A percentile compares a stretch with the other conserved stretches of the same genome.
phyloP scores from a whole-genome alignment of 1,140 invertebrate genomes.

The Megalonaias nervosa region DNA sequence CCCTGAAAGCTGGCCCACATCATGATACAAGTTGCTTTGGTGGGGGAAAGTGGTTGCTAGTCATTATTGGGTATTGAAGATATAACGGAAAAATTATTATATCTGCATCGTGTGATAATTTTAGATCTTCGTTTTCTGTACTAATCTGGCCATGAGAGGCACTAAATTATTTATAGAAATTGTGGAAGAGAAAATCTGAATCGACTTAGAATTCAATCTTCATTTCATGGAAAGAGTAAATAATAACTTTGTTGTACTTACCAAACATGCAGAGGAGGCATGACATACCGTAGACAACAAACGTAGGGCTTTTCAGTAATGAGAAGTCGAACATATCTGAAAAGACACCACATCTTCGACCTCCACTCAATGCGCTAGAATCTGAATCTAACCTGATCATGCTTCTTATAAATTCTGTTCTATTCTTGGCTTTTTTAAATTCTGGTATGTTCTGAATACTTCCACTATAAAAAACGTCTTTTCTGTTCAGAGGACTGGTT shows the following conservation, averaged over 20 bases:
- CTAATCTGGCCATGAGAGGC: too few species aligned
- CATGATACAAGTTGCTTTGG: too few species aligned
- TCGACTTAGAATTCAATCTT: too few species aligned
- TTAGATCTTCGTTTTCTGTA: too few species aligned
- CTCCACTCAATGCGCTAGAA: background rate
- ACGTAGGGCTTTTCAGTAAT: constrained; percentile 88
- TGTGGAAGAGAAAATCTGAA: too few species aligned
- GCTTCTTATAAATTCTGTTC: constrained; percentile 20
- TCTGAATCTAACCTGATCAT: constrained; percentile 11
- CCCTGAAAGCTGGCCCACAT: too few species aligned
- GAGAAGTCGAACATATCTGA: constrained; percentile 68
- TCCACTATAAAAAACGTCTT: constrained; percentile 59
- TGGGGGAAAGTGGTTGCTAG: too few species aligned
- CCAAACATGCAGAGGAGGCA: constrained; percentile 96
- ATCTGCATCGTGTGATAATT: too few species aligned
- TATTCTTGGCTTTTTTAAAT: constrained; percentile 19
- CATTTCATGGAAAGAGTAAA: background rate
- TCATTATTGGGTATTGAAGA: too few species aligned
- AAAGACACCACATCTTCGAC: background rate
- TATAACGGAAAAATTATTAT: too few species aligned
- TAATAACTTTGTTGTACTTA: constrained; percentile 33
- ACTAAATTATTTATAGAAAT: too few species aligned
- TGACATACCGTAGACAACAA: constrained; percentile 88
- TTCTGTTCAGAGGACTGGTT: constrained; percentile 35
- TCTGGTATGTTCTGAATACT: constrained; percentile 71